Base-by-base conservation (phyloP, 2,888 invertebrate species). In the Caenorhabditis sulstoni region DNA sequence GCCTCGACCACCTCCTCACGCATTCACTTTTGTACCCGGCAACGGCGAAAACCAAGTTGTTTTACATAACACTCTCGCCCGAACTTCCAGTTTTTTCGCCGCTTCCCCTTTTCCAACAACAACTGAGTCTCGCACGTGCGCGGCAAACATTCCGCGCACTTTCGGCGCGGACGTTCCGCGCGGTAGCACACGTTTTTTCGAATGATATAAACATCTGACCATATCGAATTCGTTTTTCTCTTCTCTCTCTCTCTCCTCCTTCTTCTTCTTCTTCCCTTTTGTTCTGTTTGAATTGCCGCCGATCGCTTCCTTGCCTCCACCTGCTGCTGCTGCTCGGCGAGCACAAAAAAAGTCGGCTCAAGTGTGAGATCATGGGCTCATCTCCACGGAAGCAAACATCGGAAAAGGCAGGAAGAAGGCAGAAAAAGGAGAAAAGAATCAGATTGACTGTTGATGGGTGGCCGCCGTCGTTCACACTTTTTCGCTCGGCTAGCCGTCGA, bases 351-450 rank as follows among this genome's bases (percentile, higher is more conserved):
- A 52, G 61, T 29, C 62, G 62, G 59, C 70, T 71, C 70, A 71
- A 71, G 70, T 71, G 70, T 71, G 70, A 71, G 62, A 71, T 71
- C 62, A 71, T 71, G 70, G 61, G 70, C 70, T 70, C 62, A 71
- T 71, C 70, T 62, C 49, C 70, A 62, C 70, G 70, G 70, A 44
- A 53, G 61, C 61, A 70, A 70, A 70, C 41, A 68, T 12, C 29
- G 35, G 20, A 20, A 44, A n/a, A n/a, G n/a, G 8, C 9, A 14
- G 22, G 22, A 29, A 16, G 59, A 29, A 18, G 50, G 50, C 35
- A 52, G 52, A 44, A 50, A 44, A 50, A 58, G 47, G 35, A n/a
- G n/a, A n/a, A 7, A 55, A 57, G 8, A 18, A 57, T 20, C 12
- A 37, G 29, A 29, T 29, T 29, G 29, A n/a, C 7, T 39, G 12